Base-by-base conservation (phyloP, 2,888 invertebrate species). In the Diloba caeruleocephala region DNA sequence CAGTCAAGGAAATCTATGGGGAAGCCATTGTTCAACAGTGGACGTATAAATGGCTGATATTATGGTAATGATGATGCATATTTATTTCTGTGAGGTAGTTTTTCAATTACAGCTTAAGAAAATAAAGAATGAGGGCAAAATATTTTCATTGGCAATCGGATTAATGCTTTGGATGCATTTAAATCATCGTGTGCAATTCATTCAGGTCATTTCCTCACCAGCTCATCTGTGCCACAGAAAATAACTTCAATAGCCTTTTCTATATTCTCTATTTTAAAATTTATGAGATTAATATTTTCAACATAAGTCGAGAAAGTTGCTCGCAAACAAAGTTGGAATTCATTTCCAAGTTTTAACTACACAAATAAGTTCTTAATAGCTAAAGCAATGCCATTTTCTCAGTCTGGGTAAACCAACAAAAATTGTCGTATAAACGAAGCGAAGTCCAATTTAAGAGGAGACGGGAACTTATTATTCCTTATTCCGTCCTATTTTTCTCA, bases 401-500 rank as follows among this genome's bases (percentile, higher is more conserved):
- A 59, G 66, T 68, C 49, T 54, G 46, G 68, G 69, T 68, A 71
- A 71, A 75, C 76, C 74, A 73, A 74, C 70, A 78, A 84, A 82
- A 85, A 85, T 74, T 76, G 75, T 77, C 71, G 74, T 76, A 81
- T 78, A 84, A 85, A 84, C 82, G 80, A 79, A 82, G 67, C 79
- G 76, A 83, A 83, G 81, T 87, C 86, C 89, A 90, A 90, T 90
- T 91, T 89, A 84, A 84, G 84, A 82, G 78, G 78, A 85, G 83
- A 85, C 82, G 81, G 82, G 76, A 87, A 87, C 90, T 89, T 91
- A 89, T 91, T 92, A 91, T 91, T 89, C 84, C 82, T 84, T 88
- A 83, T 84, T 82, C 87, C 82, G 78, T 87, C 81, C 83, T 90
- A 88, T 92, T 92, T 91, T 87, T 79, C 88, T 79, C 90, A 91